phyloP scores from a whole-genome alignment of 2,888 invertebrate genomes.

The Amphipyra berbera region DNA sequence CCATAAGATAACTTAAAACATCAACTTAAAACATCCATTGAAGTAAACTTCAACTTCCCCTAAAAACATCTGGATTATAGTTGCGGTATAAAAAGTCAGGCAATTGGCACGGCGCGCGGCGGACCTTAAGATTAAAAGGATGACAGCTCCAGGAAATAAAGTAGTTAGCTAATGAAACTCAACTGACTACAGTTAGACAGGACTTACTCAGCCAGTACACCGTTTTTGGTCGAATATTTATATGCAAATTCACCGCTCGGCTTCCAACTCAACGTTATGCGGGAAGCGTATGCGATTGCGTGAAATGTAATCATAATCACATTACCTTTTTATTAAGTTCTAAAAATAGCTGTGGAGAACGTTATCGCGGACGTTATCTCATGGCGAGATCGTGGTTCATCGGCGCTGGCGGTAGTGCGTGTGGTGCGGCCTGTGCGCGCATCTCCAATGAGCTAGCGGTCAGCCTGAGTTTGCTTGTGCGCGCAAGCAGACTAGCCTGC shows the following conservation, averaged over 20 bases:
- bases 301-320: constrained; percentile 75
- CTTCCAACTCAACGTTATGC: constrained; percentile 23
- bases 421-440: constrained; percentile 46
- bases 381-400: constrained; percentile 79
- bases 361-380: constrained; percentile 88
- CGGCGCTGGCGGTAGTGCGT: constrained; percentile 58
- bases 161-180: constrained; percentile 41
- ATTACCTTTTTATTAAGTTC: constrained; percentile 85
- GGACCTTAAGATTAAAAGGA: constrained; percentile 27
- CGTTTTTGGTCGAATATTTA: constrained; percentile 17
- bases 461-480: constrained; percentile 43
- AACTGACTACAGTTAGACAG: constrained; percentile 23
- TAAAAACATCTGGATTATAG: no score
- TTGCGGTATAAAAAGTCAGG: no score
- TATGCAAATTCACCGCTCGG: constrained; percentile 16
- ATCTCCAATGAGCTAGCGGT: constrained; percentile 52
- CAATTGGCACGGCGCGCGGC: background rate
- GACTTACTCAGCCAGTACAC: constrained; percentile 9
- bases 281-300: constrained; percentile 58
- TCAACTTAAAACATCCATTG: no score
- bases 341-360: constrained; percentile 82
- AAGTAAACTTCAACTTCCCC: no score
- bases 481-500: constrained; percentile 34
- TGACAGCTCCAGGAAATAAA: constrained; percentile 40
- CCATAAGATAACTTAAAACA: no score